A percentile compares a stretch with the other conserved stretches of the same genome.
Conservation (phyloP, 2,888 invertebrate genomes). For the Plagodis dolabraria region DNA sequence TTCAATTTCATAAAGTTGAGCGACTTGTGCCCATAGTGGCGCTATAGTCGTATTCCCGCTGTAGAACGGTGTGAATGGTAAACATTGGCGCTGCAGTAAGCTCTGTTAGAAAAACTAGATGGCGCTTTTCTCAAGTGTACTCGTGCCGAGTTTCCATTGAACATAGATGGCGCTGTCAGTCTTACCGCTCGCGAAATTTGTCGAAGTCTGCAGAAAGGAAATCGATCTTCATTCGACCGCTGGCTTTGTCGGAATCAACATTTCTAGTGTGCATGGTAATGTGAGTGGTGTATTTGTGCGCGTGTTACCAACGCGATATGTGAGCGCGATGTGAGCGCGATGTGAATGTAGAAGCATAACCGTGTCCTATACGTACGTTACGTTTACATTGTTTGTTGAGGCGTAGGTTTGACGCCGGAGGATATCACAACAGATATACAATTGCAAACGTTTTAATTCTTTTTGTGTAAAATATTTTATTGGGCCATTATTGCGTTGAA, state of each 20-base stretch:
- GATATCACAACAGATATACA: not conserved
- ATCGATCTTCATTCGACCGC: constrained; percentile 8
- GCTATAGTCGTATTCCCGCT: too few species aligned
- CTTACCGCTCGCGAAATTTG: not conserved
- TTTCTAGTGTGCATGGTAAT: constrained; percentile 8
- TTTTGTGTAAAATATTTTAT: too few species aligned
- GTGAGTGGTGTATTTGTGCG: constrained; percentile 8
- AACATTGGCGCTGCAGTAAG: not conserved
- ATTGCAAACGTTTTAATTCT: too few species aligned
- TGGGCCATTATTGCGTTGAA: not conserved
- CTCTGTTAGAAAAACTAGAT: not conserved
- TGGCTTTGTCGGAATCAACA: constrained; percentile 7
- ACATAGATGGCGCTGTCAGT: constrained; percentile 19
- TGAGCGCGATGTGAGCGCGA: not conserved
- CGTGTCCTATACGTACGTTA: constrained; percentile 18
- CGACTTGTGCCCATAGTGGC: too few species aligned
- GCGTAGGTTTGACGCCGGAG: constrained; percentile 16
- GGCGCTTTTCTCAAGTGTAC: too few species aligned
- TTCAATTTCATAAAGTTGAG: too few species aligned
- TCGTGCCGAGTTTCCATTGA: constrained; percentile 1
- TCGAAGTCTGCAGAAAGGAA: not conserved
- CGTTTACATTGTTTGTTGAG: constrained; percentile 12
- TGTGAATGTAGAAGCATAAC: constrained; percentile 13
- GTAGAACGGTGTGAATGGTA: not conserved
- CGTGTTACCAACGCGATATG: constrained; percentile 14